Evolutionary conservation across 2,888 invertebrate genomes (phyloP), one percentile per base, ranked within the genome.

Genomic region (Stenodema calcarata): DNA sequence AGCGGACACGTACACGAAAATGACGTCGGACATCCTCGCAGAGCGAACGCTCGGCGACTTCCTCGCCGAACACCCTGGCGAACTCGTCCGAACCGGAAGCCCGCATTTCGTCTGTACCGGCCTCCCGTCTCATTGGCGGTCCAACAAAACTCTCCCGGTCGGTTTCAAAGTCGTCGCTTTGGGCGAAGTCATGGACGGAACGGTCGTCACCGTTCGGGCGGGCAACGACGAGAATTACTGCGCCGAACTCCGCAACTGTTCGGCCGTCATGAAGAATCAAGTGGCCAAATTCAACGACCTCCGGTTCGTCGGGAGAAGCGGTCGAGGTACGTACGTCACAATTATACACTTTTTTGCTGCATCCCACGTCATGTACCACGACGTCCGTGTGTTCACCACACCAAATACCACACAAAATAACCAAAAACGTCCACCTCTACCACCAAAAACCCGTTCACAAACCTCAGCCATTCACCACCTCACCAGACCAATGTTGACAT

Each of bases 161-260:
- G 98, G 98, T 84, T 99, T 99, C 93, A 98, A 98, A 92, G 98
- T 99, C 90, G 96, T 98, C 86, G 96, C 98, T 4, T 92, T 99
- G 85, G 97, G 98, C 12, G 98, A 98, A 90, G 95, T 99, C 27
- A 95, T 96, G 89, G 99, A 99, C 91, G 99, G 99, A 0, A 99
- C 99, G 47, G 93, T 97, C 92, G 99, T 99, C 89, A 97, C 97
- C 11, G 97, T 99, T 54, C 93, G 96, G 69, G 99, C 99, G 23
- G 99, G 99, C 27, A 99, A 99, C 92, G 99, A 99, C 90, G 99
- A 99, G 92, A 99, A 99, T 92, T 98, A 95, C 91, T 98, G 97
- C 91, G 99, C 98, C 62, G 99, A 99, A 91, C 92, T 99, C 90
- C 92, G 98, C 90, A 99, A 99, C 92, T 96, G 96, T 90, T 96